Conservation (phyloP, 1,140 invertebrate species). For the Philotrypesis tridentata region DNA sequence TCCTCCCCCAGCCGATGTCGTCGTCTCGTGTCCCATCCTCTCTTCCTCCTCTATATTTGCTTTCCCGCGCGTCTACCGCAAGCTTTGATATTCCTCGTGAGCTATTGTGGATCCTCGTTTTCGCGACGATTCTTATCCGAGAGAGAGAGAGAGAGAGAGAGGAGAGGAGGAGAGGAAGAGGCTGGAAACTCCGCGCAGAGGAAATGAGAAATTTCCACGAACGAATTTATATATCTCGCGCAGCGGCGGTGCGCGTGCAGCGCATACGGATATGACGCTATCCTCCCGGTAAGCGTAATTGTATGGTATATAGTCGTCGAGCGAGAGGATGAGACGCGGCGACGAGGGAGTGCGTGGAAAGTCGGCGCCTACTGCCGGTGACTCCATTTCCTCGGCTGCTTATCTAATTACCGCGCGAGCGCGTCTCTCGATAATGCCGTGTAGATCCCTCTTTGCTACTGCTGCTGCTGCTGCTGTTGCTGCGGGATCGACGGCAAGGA, state of each 20-base stretch:
- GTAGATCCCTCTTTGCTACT: not conserved
- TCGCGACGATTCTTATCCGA: not conserved
- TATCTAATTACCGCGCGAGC: constrained; percentile 39
- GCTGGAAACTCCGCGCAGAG: not conserved
- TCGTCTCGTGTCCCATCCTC: not conserved
- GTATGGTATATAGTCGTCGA: no score
- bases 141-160: no score
- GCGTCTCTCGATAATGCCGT: constrained; percentile 23
- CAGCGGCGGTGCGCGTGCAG: no score
- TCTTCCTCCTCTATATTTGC: constrained; percentile 10
- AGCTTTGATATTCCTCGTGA: constrained; percentile 5
- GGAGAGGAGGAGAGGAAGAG: no score
- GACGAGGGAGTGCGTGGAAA: not conserved
- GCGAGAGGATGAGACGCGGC: no score
- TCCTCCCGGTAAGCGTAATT: not conserved
- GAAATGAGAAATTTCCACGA: not conserved
- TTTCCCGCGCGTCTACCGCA: not conserved
- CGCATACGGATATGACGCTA: not conserved
- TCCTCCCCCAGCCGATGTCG: constrained; percentile 1
- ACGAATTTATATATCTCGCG: not conserved
- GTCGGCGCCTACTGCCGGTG: not conserved
- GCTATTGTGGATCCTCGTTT: not conserved
- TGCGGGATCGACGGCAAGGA: not conserved
- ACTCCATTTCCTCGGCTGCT: constrained; percentile 9
- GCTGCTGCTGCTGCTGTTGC: no score